Evolutionary conservation across 2,797 vertebrate genomes (phyloP).

Genomic region (Enteromius radiatus): DNA sequence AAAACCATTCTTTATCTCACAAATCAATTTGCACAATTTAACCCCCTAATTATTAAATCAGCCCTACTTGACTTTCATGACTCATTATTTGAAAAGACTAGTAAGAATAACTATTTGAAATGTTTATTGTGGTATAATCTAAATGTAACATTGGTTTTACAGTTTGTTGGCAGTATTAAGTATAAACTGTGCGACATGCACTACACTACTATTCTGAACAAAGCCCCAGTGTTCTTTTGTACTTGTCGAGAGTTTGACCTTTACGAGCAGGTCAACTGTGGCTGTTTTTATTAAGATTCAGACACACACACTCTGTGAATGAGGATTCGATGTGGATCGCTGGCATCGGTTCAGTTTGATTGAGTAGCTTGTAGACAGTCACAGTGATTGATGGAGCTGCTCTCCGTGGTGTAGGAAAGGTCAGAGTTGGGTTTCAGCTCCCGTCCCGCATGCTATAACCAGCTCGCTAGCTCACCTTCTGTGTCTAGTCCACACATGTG

Average conservation of each 20-base stretch:
- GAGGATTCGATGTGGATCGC: slow-evolving; percentile 32
- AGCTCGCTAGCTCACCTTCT: slow-evolving; percentile 14
- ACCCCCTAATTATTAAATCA: background rate
- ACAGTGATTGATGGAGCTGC: slow-evolving; percentile 35
- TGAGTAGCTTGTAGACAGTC: slow-evolving; percentile 39
- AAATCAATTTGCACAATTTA: background rate
- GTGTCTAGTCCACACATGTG: slow-evolving; percentile 19
- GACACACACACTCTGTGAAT: slow-evolving; percentile 4
- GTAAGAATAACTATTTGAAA: background rate
- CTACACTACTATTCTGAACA: background rate
- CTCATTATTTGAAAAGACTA: background rate
- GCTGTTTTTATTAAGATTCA: slow-evolving; percentile 42
- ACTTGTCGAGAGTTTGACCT: slow-evolving; percentile 23
- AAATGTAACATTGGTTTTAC: background rate
- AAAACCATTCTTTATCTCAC: background rate
- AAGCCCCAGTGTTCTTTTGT: slow-evolving; percentile 10
- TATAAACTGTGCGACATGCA: background rate
- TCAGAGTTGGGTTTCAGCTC: slow-evolving; percentile 44
- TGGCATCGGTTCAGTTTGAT: slow-evolving; percentile 42
- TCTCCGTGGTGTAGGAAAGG: slow-evolving; percentile 46
- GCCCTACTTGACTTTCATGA: background rate
- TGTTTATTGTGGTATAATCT: background rate
- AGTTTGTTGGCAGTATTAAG: background rate
- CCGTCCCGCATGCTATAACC: slow-evolving; percentile 38
- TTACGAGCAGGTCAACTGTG: slow-evolving; percentile 9